phyloP scores from a whole-genome alignment of 2,797 vertebrate genomes.

The Crocodylus rhombifer region DNA sequence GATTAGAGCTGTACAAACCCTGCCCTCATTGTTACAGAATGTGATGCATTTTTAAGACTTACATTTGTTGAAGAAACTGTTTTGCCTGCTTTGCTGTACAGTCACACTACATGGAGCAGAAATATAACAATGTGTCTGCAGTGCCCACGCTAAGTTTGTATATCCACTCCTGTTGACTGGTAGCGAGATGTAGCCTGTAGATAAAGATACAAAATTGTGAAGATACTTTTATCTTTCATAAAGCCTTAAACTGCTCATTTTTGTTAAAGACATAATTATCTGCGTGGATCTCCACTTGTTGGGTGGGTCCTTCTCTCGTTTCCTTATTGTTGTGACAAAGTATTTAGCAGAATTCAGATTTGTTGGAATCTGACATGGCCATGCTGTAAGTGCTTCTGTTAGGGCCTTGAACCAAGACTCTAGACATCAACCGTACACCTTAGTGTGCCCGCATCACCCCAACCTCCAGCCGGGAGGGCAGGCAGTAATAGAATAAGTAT shows the following conservation, averaged over 20 bases:
- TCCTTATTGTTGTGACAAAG: no score
- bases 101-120: constrained; percentile 21
- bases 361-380: no score
- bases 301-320: no score
- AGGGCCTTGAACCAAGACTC: no score
- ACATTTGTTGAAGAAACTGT: constrained; percentile 77
- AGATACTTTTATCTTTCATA: neutral
- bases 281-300: neutral
- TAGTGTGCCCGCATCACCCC: no score
- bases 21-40: neutral
- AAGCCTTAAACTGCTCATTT: neutral
- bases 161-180: neutral
- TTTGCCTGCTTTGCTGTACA: constrained; percentile 49
- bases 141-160: constrained; percentile 40
- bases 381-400: no score
- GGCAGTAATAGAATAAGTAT: fast-evolving
- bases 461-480: neutral
- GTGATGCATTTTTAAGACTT: constrained; percentile 11
- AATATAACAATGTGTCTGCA: constrained; percentile 57
- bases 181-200: constrained; percentile 42
- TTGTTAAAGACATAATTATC: neutral
- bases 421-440: no score
- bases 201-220: neutral
- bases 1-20: neutral
- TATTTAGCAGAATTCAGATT: no score